phyloP scores from a whole-genome alignment of 2,797 vertebrate genomes.

The Craterocephalus amniculus region DNA sequence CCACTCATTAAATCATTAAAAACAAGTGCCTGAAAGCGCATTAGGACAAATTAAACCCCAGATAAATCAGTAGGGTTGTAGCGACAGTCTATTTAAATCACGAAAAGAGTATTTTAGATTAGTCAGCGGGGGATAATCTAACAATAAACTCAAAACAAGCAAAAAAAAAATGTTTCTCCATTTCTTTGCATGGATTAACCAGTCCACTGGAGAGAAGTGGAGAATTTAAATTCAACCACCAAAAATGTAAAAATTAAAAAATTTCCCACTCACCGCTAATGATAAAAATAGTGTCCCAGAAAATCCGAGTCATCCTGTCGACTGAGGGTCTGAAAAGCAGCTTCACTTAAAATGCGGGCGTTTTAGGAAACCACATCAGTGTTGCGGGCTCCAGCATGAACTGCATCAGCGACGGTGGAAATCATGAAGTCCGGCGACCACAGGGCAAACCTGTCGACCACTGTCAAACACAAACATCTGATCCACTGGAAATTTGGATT shows the following conservation, averaged over 20 bases:
- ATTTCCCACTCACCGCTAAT: slow-evolving; percentile 73
- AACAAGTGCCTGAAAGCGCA: neutral
- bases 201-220: neutral
- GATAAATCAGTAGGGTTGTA: neutral
- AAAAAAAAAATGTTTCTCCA: neutral
- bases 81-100: neutral
- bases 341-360: slow-evolving; percentile 35
- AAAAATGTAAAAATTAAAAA: neutral
- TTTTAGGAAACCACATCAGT: slow-evolving; percentile 50
- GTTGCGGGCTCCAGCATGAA: slow-evolving; percentile 31
- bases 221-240: neutral
- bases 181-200: neutral
- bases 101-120: neutral
- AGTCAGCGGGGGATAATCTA: neutral
- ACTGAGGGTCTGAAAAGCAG: slow-evolving; percentile 11
- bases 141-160: neutral
- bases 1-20: neutral
- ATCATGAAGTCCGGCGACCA: slow-evolving; percentile 31
- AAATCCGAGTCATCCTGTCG: slow-evolving; percentile 75
- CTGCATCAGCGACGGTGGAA: slow-evolving; percentile 7
- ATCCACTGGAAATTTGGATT: neutral
- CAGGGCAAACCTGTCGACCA: slow-evolving; percentile 17
- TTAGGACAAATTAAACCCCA: neutral
- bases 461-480: slow-evolving; percentile 12
- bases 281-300: slow-evolving; percentile 79